Base-by-base conservation (phyloP, 2,888 invertebrate genomes). In the Agriopis aurantiaria region DNA sequence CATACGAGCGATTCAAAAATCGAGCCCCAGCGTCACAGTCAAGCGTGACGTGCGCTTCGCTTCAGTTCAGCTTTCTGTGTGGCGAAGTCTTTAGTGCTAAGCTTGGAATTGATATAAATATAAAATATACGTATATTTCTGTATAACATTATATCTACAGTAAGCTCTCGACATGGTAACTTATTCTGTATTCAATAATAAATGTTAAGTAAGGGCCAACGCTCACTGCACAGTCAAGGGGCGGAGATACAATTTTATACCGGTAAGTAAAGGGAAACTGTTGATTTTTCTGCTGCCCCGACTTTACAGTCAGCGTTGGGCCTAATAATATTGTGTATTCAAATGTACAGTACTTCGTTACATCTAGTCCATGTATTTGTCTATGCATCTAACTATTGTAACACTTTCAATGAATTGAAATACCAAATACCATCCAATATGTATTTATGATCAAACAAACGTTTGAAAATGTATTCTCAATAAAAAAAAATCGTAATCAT, bases 381-480 rank as follows among this genome's bases (percentile, higher is more conserved):
- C 46, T 63, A 17, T 56, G 55, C 59, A 68, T 59, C 55, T 59
- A 17, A 45, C 41, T 52, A 61, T 41, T 52, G 41, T 49, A 68
- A 61, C 58, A 64, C 69, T 69, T 61, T 61, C 51, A 61, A 62
- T 62, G 9, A 14, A 59, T 66, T 63, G 58, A 63, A 66, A 69
- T 66, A 62, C 65, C 61, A 62, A 66, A 63, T 62, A 63, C 53
- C 53, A 45, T 62, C 46, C 40, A n/a, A 57, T 55, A 48, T 60
- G 55, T 71, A 63, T 75, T 71, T 75, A 75, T 69, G 49, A 71
- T 52, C 14, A 48, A 65, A 71, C 75, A 75, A 73, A 73, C 72
- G 60, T 73, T 71, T 73, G 60, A 69, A 71, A 73, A 73, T 73
- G 52, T 59, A 33, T 48, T 41, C 45, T 53, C 11, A 10, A 7